Percentiles rank a stretch among this genome's conserved stretches.
phyloP scores from a whole-genome alignment of 2,888 invertebrate species.

The Sinotaia quadrata region DNA sequence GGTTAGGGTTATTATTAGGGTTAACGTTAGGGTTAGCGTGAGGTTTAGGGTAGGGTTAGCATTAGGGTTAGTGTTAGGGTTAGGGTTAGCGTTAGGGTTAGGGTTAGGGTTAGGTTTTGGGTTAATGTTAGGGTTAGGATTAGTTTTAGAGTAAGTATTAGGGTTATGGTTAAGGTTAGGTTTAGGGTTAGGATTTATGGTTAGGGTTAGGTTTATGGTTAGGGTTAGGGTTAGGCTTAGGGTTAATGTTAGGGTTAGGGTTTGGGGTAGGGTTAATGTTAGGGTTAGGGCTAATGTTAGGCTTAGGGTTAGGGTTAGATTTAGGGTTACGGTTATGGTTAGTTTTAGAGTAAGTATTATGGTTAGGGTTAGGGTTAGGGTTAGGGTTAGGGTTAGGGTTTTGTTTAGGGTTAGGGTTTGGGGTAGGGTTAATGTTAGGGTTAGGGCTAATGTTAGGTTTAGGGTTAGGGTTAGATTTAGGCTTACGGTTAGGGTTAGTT shows the following conservation, averaged over 20 bases:
- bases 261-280: neutral
- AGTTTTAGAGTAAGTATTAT: neutral
- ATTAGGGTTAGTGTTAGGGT: neutral
- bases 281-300: neutral
- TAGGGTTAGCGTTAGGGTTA: neutral
- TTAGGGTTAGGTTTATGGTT: neutral
- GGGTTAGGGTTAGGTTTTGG: neutral
- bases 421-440: too few relatives aligned
- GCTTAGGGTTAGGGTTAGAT: conserved; percentile 18
- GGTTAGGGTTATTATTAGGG: neutral
- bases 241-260: neutral
- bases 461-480: conserved; percentile 2
- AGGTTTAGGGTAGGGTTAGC: neutral
- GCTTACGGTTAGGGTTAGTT: neutral
- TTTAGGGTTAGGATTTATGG: neutral
- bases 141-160: neutral
- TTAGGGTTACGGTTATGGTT: conserved; percentile 22
- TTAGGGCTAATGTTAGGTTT: neutral
- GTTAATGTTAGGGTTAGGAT: neutral
- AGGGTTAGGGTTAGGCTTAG: neutral
- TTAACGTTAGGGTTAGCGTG: conserved; percentile 2
- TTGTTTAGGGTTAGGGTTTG: too few relatives aligned
- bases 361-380: too few relatives aligned
- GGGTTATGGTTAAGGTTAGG: conserved; percentile 2
- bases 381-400: too few relatives aligned